These are phyloP conservation scores for Antrozous pallidus DNA, from an alignment of 2,797 vertebrate genomes.

Conservation along the genomic window DNA sequence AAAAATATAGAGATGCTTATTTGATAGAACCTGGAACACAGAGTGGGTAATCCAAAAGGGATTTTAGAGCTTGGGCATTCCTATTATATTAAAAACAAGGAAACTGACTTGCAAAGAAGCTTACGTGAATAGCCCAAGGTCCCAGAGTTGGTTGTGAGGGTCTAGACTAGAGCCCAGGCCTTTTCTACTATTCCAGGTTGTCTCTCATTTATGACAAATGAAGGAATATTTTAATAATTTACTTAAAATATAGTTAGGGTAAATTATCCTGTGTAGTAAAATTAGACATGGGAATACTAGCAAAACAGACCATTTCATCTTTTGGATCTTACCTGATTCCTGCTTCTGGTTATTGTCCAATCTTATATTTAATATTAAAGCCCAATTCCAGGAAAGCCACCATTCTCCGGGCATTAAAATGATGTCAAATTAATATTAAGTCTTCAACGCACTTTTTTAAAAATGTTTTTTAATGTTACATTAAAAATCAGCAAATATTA, in stretches of 20 bases:
- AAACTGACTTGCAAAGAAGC: neutral
- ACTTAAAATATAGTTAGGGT: neutral
- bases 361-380: conserved; percentile 20
- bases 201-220: neutral
- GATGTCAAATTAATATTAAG: conserved; percentile 33
- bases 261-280: neutral
- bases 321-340: neutral
- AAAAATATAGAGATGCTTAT: conserved; percentile 34
- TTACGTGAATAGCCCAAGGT: neutral
- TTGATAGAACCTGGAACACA: neutral
- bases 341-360: neutral
- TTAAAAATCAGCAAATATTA: conserved; percentile 27
- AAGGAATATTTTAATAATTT: neutral
- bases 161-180: neutral
- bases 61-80: neutral
- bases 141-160: neutral
- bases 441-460: neutral
- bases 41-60: neutral
- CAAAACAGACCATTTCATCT: neutral
- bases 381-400: neutral
- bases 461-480: neutral
- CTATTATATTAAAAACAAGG: neutral
- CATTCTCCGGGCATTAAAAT: neutral
- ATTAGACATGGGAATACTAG: neutral
- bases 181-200: neutral